Evolutionary conservation across 2,113 vertebrate species (phyloP).

Genomic region (Heliornis fulica): DNA sequence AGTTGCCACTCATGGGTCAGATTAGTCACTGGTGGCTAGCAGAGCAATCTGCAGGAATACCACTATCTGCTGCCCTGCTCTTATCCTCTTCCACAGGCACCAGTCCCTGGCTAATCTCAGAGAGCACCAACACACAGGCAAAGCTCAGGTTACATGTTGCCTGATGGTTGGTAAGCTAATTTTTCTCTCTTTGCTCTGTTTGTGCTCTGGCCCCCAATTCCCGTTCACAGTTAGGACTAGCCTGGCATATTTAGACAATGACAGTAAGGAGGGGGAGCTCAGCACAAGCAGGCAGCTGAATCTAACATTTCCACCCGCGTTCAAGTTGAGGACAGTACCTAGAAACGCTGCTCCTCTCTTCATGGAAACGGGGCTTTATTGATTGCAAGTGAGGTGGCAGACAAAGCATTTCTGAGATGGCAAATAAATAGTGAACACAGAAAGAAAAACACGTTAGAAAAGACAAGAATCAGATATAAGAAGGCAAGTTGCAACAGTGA

Average conservation of each 20-base stretch:
- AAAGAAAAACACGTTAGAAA: constrained; percentile 2
- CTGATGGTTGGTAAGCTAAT: constrained; percentile 10
- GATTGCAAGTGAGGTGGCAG: neutral
- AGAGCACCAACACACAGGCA: neutral
- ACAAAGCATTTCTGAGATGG: neutral
- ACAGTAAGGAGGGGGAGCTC: neutral
- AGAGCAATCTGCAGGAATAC: neutral
- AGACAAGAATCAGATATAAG: neutral
- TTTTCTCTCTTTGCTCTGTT: neutral
- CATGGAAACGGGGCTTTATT: neutral
- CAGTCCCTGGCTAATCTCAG: neutral
- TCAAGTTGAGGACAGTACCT: neutral
- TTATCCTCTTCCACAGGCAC: neutral
- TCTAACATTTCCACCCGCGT: neutral
- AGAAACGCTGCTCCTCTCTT: neutral
- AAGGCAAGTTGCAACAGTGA: constrained; percentile 54
- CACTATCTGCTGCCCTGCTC: neutral
- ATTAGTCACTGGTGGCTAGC: neutral
- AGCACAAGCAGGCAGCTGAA: neutral
- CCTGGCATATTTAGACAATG: neutral
- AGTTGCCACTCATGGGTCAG: neutral
- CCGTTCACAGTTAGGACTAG: neutral
- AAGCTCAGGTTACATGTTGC: neutral
- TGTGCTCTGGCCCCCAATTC: neutral
- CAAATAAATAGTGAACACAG: neutral